Evolutionary conservation across 2,888 invertebrate species (phyloP).

Genomic region (Slavum lentiscoides): DNA sequence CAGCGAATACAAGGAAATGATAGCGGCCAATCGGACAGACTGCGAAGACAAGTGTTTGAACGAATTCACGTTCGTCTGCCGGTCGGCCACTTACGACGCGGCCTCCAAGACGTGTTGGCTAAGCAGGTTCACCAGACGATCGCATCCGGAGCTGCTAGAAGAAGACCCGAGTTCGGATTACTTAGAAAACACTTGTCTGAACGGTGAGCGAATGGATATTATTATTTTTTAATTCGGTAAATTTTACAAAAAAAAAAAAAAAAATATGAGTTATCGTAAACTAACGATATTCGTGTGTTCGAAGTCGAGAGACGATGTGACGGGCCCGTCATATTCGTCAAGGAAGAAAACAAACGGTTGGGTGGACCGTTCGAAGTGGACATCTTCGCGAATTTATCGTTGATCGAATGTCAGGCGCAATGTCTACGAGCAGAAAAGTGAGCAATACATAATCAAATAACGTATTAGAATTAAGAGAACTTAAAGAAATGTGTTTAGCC

Average conservation of each 20-base stretch:
- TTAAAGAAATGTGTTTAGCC: too few relatives aligned
- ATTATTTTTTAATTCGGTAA: background rate
- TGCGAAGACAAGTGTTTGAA: slow-evolving; percentile 88
- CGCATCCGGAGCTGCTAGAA: slow-evolving; percentile 81
- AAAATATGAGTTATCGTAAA: too few relatives aligned
- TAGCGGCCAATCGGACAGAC: slow-evolving; percentile 82
- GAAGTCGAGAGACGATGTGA: slow-evolving; percentile 83
- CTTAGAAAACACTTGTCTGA: slow-evolving; percentile 86
- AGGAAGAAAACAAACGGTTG: slow-evolving; percentile 84
- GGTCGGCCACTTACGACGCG: slow-evolving; percentile 82
- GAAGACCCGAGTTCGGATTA: slow-evolving; percentile 88
- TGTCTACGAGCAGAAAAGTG: slow-evolving; percentile 85
- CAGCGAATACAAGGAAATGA: slow-evolving; percentile 82
- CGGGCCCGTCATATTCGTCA: slow-evolving; percentile 83
- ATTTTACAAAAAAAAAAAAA: too few relatives aligned
- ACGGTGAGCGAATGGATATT: slow-evolving; percentile 65
- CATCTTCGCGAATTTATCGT: slow-evolving; percentile 80
- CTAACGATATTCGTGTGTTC: background rate
- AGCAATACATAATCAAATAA: slow-evolving; percentile 56
- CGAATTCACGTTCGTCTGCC: slow-evolving; percentile 85
- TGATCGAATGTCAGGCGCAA: slow-evolving; percentile 86
- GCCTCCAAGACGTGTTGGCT: slow-evolving; percentile 77
- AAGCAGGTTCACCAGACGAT: slow-evolving; percentile 80
- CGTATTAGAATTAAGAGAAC: too few relatives aligned
- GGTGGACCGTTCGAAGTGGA: slow-evolving; percentile 88